Conservation (phyloP, 1,140 invertebrate species). For the Apis mellifera region DNA sequence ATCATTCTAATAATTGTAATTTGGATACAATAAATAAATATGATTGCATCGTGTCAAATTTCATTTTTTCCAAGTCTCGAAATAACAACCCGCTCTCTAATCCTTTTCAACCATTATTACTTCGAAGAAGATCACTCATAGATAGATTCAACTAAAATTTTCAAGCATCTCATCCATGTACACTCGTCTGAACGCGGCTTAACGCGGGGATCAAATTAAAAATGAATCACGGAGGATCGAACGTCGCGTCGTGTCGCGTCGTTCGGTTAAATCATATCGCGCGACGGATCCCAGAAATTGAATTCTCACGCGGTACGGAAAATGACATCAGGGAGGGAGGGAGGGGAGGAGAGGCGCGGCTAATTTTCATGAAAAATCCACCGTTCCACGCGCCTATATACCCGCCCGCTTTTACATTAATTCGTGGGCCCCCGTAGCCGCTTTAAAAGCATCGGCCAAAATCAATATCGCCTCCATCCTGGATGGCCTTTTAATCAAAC, state of each 20-base stretch:
- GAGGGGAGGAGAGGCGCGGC: not conserved
- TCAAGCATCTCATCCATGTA: not conserved
- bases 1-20: no score
- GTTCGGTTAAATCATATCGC: conserved; percentile 7
- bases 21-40: no score
- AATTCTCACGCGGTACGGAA: conserved; percentile 18
- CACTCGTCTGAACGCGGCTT: not conserved
- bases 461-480: conserved; percentile 38
- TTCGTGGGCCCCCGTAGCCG: conserved; percentile 19
- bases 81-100: no score
- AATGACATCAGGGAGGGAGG: conserved; percentile 5
- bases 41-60: no score
- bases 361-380: conserved; percentile 45
- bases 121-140: not conserved
- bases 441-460: conserved; percentile 48
- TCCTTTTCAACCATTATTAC: no score
- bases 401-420: conserved; percentile 39
- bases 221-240: conserved; percentile 29
- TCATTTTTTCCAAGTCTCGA: no score
- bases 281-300: conserved; percentile 31
- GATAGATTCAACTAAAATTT: not conserved
- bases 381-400: not conserved
- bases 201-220: conserved; percentile 38
- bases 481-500: conserved; percentile 48
- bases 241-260: not conserved